Percentiles rank a stretch among this genome's conserved stretches.
phyloP scores from a whole-genome alignment of 2,888 invertebrate species.

The Heliconius sara region DNA sequence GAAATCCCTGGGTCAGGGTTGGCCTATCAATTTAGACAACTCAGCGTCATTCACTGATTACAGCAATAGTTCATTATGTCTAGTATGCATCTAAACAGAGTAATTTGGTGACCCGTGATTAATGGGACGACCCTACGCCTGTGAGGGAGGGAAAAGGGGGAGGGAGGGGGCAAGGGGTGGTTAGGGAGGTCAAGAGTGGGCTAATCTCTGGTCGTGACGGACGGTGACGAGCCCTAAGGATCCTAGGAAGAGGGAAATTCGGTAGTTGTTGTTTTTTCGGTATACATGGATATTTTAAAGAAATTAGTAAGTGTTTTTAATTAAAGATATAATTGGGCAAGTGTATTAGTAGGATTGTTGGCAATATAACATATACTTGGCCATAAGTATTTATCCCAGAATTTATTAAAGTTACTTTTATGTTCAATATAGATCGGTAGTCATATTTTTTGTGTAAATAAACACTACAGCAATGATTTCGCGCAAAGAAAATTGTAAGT shows the following conservation, averaged over 20 bases:
- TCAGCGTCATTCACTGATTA: slow-evolving; percentile 38
- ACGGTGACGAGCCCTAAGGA: slow-evolving; percentile 35
- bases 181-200: slow-evolving; percentile 33
- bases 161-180: neutral
- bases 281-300: neutral
- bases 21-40: slow-evolving; percentile 26
- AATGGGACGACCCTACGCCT: slow-evolving; percentile 50
- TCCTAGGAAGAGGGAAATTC: slow-evolving; percentile 19
- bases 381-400: too few species aligned
- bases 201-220: slow-evolving; percentile 58
- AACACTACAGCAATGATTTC: neutral
- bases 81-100: slow-evolving; percentile 58
- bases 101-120: slow-evolving; percentile 59
- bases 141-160: neutral
- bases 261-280: slow-evolving; percentile 5
- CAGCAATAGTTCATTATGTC: slow-evolving; percentile 62
- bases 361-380: neutral
- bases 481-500: too few species aligned
- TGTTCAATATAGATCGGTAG: neutral
- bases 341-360: neutral
- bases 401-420: too few species aligned
- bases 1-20: neutral
- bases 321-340: neutral
- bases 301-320: neutral
- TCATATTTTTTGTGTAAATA: neutral